phyloP scores from a whole-genome alignment of 2,113 vertebrate genomes.

The Percopsis transmontana region DNA sequence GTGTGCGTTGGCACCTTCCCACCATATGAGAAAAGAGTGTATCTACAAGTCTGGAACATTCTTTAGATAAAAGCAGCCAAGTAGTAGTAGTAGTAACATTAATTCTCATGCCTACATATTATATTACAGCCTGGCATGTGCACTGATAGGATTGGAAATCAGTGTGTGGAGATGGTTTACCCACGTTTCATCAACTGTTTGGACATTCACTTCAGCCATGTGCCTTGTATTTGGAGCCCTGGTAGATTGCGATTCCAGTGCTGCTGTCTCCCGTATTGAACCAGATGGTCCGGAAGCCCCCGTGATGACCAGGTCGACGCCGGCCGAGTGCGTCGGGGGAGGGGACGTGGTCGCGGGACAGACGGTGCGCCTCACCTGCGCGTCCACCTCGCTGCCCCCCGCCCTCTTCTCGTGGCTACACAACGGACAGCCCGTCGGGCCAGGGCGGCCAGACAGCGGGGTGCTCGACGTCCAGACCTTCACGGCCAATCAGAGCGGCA shows the following conservation, averaged over 20 bases:
- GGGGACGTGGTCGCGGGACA: conserved; percentile 69
- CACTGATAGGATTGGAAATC: no score
- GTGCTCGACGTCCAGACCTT: conserved; percentile 69
- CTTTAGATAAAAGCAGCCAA: no score
- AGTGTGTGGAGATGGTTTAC: no score
- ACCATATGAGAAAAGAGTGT: no score
- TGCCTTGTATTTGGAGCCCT: neutral
- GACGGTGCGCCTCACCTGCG: conserved; percentile 66
- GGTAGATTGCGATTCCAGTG: conserved; percentile 20
- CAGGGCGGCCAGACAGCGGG: conserved; percentile 52
- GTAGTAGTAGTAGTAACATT: no score
- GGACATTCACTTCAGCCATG: no score
- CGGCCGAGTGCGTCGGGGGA: conserved; percentile 65
- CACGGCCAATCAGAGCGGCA: conserved; percentile 64
- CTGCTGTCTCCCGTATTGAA: neutral
- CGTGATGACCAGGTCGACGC: conserved; percentile 47
- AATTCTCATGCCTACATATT: no score
- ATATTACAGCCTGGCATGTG: no score
- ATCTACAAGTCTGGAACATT: no score
- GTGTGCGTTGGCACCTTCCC: no score
- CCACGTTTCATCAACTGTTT: no score
- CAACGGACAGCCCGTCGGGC: conserved; percentile 52
- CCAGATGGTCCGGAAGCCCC: conserved; percentile 78
- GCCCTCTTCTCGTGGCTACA: conserved; percentile 73
- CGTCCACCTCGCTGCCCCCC: conserved; percentile 68